Evolutionary conservation across 1,140 invertebrate species (phyloP).

Genomic region (Pseudomyrmex gracilis): DNA sequence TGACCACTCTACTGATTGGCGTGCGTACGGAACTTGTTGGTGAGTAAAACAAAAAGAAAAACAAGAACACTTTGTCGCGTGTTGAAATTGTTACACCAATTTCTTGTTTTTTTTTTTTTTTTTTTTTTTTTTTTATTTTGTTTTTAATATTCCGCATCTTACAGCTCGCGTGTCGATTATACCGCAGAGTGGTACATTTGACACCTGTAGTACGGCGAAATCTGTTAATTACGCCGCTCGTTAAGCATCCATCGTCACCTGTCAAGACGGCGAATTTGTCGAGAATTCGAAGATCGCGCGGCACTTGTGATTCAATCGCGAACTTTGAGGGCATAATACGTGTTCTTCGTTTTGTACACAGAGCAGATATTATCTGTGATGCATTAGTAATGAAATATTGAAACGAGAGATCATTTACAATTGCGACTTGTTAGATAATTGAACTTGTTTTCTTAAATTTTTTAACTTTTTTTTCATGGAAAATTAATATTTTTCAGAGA

Average conservation of each 20-base stretch:
- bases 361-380: neutral
- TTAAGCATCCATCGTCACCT: slow-evolving; percentile 22
- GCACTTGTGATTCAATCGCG: neutral
- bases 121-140: neutral
- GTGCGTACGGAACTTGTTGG: slow-evolving; percentile 76
- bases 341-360: neutral
- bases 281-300: neutral
- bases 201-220: slow-evolving; percentile 25
- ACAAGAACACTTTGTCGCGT: no score
- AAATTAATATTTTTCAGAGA: neutral
- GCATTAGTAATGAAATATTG: neutral
- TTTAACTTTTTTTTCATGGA: neutral
- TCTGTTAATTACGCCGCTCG: slow-evolving; percentile 34
- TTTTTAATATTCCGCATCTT: no score
- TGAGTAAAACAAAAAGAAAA: slow-evolving; percentile 65
- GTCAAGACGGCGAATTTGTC: neutral
- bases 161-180: neutral
- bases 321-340: slow-evolving; percentile 10
- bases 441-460: neutral
- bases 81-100: neutral
- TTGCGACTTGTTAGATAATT: neutral
- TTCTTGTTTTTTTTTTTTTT: neutral
- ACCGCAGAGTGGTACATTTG: neutral
- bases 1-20: slow-evolving; percentile 70
- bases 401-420: neutral